Conservation (phyloP, 2,888 invertebrate species). For the Agriopis leucophaearia region DNA sequence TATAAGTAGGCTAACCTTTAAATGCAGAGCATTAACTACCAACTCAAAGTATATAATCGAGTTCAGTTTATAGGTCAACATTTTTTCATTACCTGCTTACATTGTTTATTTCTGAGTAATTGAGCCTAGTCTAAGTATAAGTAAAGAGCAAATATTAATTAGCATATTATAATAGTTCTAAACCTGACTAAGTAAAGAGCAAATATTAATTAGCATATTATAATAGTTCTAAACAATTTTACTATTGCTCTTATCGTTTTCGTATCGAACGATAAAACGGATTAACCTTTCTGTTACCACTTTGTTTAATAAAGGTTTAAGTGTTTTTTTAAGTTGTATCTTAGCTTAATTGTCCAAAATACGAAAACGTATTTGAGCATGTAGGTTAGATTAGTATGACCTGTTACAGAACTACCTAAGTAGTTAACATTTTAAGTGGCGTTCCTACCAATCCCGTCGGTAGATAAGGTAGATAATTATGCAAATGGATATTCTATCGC, state of each 20-base stretch:
- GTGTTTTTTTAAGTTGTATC: background rate
- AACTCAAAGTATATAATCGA: background rate
- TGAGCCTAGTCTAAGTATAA: constrained; percentile 5
- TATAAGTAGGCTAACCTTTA: too few species aligned
- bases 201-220: constrained; percentile 9
- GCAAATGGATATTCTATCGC: too few species aligned
- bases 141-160: constrained; percentile 4
- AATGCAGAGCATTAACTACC: too few species aligned
- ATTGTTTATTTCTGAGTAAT: constrained; percentile 7
- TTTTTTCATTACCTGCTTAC: background rate
- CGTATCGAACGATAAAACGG: background rate
- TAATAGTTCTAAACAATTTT: background rate
- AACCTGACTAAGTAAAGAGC: background rate
- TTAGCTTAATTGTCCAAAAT: background rate
- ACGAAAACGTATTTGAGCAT: too few species aligned
- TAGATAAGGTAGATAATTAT: too few species aligned
- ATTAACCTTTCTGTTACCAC: background rate
- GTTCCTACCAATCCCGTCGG: too few species aligned
- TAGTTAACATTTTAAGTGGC: too few species aligned
- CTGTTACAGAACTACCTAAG: too few species aligned
- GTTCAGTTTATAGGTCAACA: constrained; percentile 1
- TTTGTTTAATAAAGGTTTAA: background rate
- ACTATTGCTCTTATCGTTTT: too few species aligned
- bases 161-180: constrained; percentile 1
- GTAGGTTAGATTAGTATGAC: too few species aligned